A percentile compares a stretch with the other conserved stretches of the same genome.
These are phyloP conservation scores for Ptychobarbus kaznakovi DNA, from an alignment of 2,797 vertebrate species.

Conservation along the genomic window DNA sequence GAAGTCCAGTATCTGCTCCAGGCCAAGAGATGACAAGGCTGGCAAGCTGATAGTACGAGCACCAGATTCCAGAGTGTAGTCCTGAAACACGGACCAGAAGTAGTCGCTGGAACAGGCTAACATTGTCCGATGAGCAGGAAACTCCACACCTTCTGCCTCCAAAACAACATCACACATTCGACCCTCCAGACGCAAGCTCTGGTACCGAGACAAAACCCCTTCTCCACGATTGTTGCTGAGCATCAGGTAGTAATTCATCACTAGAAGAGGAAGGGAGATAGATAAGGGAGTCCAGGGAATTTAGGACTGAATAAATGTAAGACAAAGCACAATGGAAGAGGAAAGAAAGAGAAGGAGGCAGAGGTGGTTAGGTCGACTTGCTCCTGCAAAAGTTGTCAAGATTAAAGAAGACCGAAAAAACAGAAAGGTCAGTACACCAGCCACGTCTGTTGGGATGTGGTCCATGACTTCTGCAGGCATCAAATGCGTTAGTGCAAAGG, in stretches of 20 bases:
- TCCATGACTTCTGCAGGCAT: constrained; percentile 40
- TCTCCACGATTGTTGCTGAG: constrained; percentile 88
- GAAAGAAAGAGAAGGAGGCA: constrained; percentile 2
- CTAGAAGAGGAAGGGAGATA: constrained; percentile 56
- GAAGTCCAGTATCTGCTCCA: constrained; percentile 90
- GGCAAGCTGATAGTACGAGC: constrained; percentile 82
- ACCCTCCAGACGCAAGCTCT: constrained; percentile 84
- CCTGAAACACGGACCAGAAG: constrained; percentile 94
- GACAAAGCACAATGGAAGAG: neutral
- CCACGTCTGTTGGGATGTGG: constrained; percentile 38
- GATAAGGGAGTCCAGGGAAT: neutral
- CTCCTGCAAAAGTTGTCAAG: constrained; percentile 7
- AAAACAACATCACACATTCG: constrained; percentile 91
- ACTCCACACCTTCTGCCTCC: constrained; percentile 84
- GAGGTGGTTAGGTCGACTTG: constrained; percentile 1
- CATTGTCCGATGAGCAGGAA: constrained; percentile 90
- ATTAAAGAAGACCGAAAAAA: neutral
- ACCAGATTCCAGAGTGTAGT: constrained; percentile 84
- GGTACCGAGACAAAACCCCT: constrained; percentile 84
- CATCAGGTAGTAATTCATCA: constrained; percentile 92
- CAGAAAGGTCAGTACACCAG: constrained; percentile 35
- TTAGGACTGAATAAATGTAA: neutral
- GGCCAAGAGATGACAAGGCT: constrained; percentile 81
- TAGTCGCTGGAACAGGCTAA: constrained; percentile 94
- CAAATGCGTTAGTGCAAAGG: constrained; percentile 36